Evolutionary conservation across 2,113 vertebrate genomes (phyloP), one percentile per base, ranked within the genome.

Genomic region (Cacatua alba): DNA sequence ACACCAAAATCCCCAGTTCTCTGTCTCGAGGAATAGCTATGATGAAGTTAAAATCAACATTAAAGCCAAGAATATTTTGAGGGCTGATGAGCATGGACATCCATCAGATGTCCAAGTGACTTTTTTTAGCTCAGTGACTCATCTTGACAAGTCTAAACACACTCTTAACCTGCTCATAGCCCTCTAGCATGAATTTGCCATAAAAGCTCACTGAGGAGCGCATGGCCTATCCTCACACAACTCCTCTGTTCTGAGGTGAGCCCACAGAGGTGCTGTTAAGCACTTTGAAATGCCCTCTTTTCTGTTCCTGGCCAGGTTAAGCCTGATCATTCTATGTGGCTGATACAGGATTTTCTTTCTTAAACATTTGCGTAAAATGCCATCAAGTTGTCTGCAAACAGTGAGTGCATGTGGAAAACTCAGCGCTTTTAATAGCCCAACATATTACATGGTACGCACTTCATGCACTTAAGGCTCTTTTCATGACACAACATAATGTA

Each of bases 21-120:
- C 18, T 80, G 31, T 75, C 46, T 82, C 0, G 0, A 28, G 17
- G 9, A 62, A 84, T 9, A 85, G 11, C 13, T 64, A 17, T 6
- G 11, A 37, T 29, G 25, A 28, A 41, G 33, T 76, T 60, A 68
- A 76, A 94, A 77, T 39, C 13, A 5, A 62, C 12, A 21, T 15
- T 35, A 48, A 8, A 92, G 29, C 28, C 29, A 84, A 65, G 63
- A 81, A 78, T 63, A 86, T 83, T 94, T 52, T 74, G 41, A 86
- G 21, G 5, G 14, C 8, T 74, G 51, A 77, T 46, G 37, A 89
- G 65, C 28, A 43, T 25, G 15, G 31, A 7, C 37, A 89, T 62
- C 39, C 55, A 49, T 37, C 67, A 88, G 23, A 41, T 25, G 23
- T 35, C 49, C 49, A 81, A 83, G 17, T 31, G 28, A 63, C 8